Conservation (phyloP, 2,113 vertebrate species). For the Mastomys coucha region DNA sequence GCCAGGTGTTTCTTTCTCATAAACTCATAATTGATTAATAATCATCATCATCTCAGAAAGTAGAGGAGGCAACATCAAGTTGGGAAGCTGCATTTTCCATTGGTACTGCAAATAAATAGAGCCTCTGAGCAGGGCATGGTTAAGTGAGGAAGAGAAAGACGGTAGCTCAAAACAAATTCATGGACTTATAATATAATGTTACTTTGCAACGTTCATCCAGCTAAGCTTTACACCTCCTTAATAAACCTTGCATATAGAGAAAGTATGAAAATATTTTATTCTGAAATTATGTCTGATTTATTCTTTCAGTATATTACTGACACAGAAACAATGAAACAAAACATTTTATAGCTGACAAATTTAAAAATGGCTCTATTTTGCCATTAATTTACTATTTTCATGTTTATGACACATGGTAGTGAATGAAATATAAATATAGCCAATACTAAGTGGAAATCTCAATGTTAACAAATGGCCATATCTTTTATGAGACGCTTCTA, state of each 20-base stretch:
- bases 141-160: background rate
- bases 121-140: background rate
- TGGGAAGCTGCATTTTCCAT: conserved; percentile 51
- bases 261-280: conserved; percentile 5
- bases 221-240: background rate
- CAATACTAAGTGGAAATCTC: background rate
- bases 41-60: conserved; percentile 85
- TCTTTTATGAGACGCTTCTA: background rate
- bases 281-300: background rate
- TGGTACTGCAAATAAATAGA: conserved; percentile 27
- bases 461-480: background rate
- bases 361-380: background rate
- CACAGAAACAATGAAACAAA: background rate
- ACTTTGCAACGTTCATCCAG: background rate
- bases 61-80: conserved; percentile 12
- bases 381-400: background rate
- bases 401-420: background rate
- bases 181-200: background rate
- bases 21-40: conserved; percentile 91
- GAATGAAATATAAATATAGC: background rate
- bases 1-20: conserved; percentile 92
- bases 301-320: conserved; percentile 5
- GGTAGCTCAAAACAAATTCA: background rate
- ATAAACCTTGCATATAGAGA: background rate
- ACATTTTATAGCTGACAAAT: background rate